Conservation (phyloP, 2,113 vertebrate genomes). For the Merops nubicus region DNA sequence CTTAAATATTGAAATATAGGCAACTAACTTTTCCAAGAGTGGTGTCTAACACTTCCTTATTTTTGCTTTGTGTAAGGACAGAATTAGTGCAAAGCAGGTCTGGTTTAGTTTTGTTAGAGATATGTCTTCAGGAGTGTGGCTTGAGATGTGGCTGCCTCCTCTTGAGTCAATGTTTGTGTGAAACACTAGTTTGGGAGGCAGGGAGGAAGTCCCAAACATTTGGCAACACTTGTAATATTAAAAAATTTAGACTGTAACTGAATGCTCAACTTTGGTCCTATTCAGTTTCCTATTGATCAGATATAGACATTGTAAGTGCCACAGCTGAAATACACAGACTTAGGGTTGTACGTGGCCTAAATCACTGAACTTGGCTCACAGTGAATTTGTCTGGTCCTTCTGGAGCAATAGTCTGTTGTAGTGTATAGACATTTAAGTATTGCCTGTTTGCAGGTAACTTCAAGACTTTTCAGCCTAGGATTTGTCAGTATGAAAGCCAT, state of each 20-base stretch:
- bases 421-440: too few species aligned
- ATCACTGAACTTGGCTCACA: too few species aligned
- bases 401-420: too few species aligned
- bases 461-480: not conserved
- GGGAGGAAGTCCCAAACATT: not conserved
- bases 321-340: too few species aligned
- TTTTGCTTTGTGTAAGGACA: not conserved
- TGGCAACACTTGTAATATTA: not conserved
- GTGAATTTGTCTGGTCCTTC: too few species aligned
- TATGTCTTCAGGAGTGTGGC: not conserved
- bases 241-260: too few species aligned
- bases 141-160: not conserved
- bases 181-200: rapidly evolving
- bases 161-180: not conserved
- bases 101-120: not conserved
- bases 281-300: not conserved
- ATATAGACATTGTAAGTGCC: too few species aligned
- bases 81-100: not conserved
- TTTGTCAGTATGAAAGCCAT: not conserved
- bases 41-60: not conserved
- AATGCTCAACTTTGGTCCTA: too few species aligned
- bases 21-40: not conserved
- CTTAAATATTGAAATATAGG: not conserved
- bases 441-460: not conserved
- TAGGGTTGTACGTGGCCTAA: too few species aligned